These are phyloP conservation scores for Rutpela maculata DNA, from an alignment of 2,888 invertebrate species.

Conservation along the genomic window DNA sequence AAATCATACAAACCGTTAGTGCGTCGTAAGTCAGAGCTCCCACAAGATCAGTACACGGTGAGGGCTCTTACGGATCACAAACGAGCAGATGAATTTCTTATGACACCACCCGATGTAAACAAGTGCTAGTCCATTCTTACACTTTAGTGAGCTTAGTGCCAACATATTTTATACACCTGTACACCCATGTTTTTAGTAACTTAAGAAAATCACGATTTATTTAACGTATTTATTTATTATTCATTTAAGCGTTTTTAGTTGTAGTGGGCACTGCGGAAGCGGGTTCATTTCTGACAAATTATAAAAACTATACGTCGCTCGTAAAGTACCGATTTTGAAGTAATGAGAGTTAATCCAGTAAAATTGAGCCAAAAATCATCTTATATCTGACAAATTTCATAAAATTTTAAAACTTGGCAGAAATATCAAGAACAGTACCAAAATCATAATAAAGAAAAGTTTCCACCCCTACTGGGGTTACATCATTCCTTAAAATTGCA, in stretches of 20 bases:
- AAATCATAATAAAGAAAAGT: too few relatives aligned
- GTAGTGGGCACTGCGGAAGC: constrained; percentile 6
- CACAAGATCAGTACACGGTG: constrained; percentile 93
- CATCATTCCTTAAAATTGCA: too few relatives aligned
- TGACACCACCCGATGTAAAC: constrained; percentile 90
- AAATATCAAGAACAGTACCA: too few relatives aligned
- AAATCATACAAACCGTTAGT: constrained; percentile 91
- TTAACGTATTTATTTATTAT: constrained; percentile 34
- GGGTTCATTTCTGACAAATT: constrained; percentile 13
- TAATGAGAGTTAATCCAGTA: too few relatives aligned
- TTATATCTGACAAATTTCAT: too few relatives aligned
- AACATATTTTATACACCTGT: constrained; percentile 57
- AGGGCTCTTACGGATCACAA: constrained; percentile 94
- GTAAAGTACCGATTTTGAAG: too few relatives aligned
- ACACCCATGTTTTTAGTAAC: constrained; percentile 27
- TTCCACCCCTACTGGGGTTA: too few relatives aligned
- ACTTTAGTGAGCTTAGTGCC: constrained; percentile 70
- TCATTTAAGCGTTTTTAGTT: constrained; percentile 26
- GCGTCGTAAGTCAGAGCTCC: constrained; percentile 96
- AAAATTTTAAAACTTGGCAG: too few relatives aligned
- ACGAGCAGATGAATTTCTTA: constrained; percentile 92
- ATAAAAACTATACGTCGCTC: constrained; percentile 13
- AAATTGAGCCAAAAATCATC: too few relatives aligned
- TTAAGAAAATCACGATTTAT: constrained; percentile 34
- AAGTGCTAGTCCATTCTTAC: constrained; percentile 83